Conservation (phyloP, 2,797 vertebrate species). For the Tokudaia tokunoshimensis region DNA sequence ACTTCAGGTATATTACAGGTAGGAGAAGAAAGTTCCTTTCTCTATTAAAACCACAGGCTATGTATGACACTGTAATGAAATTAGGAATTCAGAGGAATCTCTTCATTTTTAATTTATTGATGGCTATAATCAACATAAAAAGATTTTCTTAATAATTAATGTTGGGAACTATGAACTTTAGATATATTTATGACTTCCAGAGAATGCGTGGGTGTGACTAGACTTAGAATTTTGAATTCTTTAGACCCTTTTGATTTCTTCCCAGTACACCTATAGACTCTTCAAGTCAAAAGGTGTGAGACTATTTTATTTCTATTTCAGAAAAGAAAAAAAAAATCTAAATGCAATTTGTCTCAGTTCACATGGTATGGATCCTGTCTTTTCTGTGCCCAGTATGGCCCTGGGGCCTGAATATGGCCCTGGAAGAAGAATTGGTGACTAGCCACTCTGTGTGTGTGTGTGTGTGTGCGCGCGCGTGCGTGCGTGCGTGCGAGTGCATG, state of each 20-base stretch:
- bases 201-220: constrained; percentile 50
- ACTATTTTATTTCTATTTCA: constrained; percentile 31
- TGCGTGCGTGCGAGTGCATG: background rate
- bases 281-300: constrained; percentile 1
- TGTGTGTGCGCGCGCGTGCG: background rate
- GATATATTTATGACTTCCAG: constrained; percentile 48
- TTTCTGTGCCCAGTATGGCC: background rate
- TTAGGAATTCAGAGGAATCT: constrained; percentile 66
- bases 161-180: constrained; percentile 72
- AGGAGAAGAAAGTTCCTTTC: background rate
- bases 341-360: background rate
- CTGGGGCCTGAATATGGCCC: background rate
- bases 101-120: constrained; percentile 77
- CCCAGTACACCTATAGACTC: background rate
- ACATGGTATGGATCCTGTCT: background rate
- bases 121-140: constrained; percentile 74
- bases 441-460: background rate
- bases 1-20: background rate
- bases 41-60: constrained; percentile 37
- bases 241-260: background rate
- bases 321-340: background rate
- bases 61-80: constrained; percentile 55
- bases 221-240: constrained; percentile 36
- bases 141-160: constrained; percentile 78
- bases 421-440: background rate